Evolutionary conservation across 1,140 invertebrate genomes (phyloP).

Genomic region (Drosophila rufa): DNA sequence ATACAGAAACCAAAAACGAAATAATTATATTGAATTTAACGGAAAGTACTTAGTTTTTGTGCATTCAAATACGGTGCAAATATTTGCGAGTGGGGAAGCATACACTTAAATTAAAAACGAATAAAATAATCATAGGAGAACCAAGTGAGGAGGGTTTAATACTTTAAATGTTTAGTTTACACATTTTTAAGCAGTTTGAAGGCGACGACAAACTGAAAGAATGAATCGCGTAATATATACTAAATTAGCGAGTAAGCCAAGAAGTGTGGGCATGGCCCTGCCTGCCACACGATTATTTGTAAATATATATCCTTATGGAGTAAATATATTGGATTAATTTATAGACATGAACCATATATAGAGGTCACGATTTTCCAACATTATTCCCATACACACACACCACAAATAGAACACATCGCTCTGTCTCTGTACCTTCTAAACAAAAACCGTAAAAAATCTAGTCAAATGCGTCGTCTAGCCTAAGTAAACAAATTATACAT

Average conservation of each 20-base stretch:
- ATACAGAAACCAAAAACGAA: slow-evolving; percentile 15
- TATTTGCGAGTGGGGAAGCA: slow-evolving; percentile 74
- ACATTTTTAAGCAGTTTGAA: slow-evolving; percentile 48
- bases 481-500: slow-evolving; percentile 75
- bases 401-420: slow-evolving; percentile 18
- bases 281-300: slow-evolving; percentile 42
- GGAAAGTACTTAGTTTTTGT: slow-evolving; percentile 40
- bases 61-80: slow-evolving; percentile 62
- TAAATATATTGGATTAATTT: slow-evolving; percentile 9
- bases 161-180: slow-evolving; percentile 51
- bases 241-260: slow-evolving; percentile 72
- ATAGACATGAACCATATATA: slow-evolving; percentile 24
- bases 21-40: slow-evolving; percentile 33
- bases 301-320: slow-evolving; percentile 18
- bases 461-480: slow-evolving; percentile 58
- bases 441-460: slow-evolving; percentile 51
- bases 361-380: slow-evolving; percentile 17
- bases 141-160: slow-evolving; percentile 28
- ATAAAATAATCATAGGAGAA: slow-evolving; percentile 28
- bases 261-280: slow-evolving; percentile 47
- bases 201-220: slow-evolving; percentile 33
- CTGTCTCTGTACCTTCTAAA: slow-evolving; percentile 77
- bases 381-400: slow-evolving; percentile 12
- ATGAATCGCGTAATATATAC: slow-evolving; percentile 74
- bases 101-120: slow-evolving; percentile 67